Conservation (phyloP, 1,140 invertebrate genomes). For the Bombus consobrinus region DNA sequence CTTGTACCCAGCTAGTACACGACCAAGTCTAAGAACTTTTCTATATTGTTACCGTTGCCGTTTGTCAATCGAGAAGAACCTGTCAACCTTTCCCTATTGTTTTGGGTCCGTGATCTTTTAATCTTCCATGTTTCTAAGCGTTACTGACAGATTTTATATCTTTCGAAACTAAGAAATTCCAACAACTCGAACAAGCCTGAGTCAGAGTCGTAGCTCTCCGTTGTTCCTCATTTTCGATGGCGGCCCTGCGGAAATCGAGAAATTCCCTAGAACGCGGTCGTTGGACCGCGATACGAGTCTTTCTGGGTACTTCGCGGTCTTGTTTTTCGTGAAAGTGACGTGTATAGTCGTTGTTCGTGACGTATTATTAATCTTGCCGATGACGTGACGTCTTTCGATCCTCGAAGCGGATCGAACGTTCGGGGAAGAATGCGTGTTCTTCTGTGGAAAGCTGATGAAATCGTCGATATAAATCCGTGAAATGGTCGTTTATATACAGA, state of each 20-base stretch:
- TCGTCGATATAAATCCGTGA: neutral
- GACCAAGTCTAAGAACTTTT: neutral
- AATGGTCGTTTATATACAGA: neutral
- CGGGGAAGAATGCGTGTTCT: neutral
- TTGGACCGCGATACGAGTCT: neutral
- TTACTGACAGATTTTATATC: fast-evolving
- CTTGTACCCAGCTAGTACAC: neutral
- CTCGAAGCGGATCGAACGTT: neutral
- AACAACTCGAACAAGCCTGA: neutral
- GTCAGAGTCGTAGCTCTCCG: neutral
- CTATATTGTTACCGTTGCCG: neutral
- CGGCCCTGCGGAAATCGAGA: neutral
- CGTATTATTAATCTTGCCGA: neutral
- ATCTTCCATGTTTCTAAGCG: too few relatives aligned
- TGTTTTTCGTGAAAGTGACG: conserved; percentile 27
- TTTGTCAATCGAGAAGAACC: neutral
- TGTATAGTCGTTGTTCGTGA: neutral
- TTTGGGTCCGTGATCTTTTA: too few relatives aligned
- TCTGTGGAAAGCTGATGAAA: neutral
- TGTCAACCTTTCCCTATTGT: neutral
- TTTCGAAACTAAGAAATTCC: neutral
- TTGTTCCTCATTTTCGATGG: neutral
- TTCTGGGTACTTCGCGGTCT: neutral
- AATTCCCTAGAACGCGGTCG: conserved; percentile 18
- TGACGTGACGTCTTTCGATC: neutral